Evolutionary conservation across 2,113 vertebrate genomes (phyloP), one percentile per base, ranked within the genome.

Genomic region (Syngnathus typhle): DNA sequence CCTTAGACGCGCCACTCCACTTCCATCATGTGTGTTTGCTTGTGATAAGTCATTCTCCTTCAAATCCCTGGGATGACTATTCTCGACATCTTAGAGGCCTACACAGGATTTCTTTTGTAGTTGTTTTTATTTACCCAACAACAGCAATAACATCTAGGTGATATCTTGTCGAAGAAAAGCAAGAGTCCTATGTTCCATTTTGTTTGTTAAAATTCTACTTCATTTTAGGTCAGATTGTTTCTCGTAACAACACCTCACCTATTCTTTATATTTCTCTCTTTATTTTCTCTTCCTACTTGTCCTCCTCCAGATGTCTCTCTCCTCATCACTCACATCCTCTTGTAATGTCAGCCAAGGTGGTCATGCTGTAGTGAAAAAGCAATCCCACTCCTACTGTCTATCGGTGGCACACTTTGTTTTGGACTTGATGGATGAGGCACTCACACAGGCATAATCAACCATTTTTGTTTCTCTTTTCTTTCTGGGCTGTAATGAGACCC

Each of bases 31-130:
- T 67, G 58, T 73, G 21, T 64, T 3, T 41, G 56, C 39, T 39
- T 61, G 52, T 73, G 72, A 68, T 76, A 69, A 79, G 55, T 74
- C 67, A 43, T 70, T 64, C 81, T 55, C 74, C 60, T 65, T 60
- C 52, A 59, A 71, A 69, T 39, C 63, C 72, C 79, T 46, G 51
- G 75, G 69, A 60, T 70, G 59, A 65, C 71, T 76, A 60, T 51
- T 55, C 61, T 75, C 49, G 21, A 9, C 49, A 8, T 51, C 49
- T 68, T 44, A 69, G 68, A 60, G 73, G 43, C 68, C 47, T 72
- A 71, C 67, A 73, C 58, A 64, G 12, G 2, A n/a, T 21, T 52
- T 52, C 2, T 52, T 47, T 47, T 10, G 2, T 2, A 11, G 41
- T 13, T 43, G 41, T 43, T 43, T 49, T 49, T 49, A 18, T 19